A percentile compares a stretch with the other conserved stretches of the same genome.
These are phyloP conservation scores for Protobothrops flavoviridis DNA, from an alignment of 2,113 vertebrate species.

Conservation along the genomic window DNA sequence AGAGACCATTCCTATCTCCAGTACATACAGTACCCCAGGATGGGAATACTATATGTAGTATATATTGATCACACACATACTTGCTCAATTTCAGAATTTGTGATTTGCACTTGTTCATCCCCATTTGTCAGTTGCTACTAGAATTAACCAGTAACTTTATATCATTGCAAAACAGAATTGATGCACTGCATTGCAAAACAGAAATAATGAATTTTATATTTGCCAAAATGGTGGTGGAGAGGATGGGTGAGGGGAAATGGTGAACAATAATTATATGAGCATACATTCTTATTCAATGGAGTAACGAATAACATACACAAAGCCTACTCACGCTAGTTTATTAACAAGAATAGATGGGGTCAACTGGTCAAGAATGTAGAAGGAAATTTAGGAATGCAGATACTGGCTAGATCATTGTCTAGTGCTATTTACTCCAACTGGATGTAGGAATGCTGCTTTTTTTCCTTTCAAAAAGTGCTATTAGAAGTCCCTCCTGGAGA, in stretches of 20 bases:
- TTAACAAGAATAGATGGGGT: not conserved
- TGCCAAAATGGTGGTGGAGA: not conserved
- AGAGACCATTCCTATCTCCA: not conserved
- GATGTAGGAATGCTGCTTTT: not conserved
- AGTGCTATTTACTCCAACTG: not conserved
- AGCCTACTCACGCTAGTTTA: not conserved
- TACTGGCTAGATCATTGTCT: not conserved
- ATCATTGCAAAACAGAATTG: not conserved
- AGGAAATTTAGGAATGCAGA: not conserved
- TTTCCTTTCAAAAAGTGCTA: not conserved
- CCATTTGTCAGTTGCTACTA: not conserved
- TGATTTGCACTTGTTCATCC: not conserved
- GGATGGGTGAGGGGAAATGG: not conserved
- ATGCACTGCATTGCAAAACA: not conserved
- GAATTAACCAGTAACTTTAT: not conserved
- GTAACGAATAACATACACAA: not conserved
- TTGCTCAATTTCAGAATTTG: not conserved
- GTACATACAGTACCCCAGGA: not conserved
- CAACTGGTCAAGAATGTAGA: not conserved
- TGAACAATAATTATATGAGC: not conserved
- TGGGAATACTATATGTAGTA: not conserved
- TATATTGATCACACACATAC: not conserved
- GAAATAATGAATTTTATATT: not conserved
- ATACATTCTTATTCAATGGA: not conserved
- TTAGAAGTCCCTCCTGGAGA: not conserved